Evolutionary conservation across 1,140 invertebrate genomes (phyloP).

Genomic region (Hyposmocoma kahamanoa): DNA sequence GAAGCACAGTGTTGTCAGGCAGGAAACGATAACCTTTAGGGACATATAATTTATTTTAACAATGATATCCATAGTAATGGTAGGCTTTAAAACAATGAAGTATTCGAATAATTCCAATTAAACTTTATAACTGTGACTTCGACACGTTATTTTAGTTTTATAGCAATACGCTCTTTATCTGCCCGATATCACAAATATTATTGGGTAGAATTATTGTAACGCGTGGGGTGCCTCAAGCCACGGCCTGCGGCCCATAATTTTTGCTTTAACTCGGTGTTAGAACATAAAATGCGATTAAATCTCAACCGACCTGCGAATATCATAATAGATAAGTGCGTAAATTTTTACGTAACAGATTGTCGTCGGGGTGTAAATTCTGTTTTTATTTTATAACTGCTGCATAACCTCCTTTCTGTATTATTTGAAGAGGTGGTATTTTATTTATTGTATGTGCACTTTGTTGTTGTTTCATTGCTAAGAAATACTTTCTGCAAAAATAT

Average conservation of each 20-base stretch:
- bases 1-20: slow-evolving; percentile 15
- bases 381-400: slow-evolving; percentile 34
- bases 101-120: no score
- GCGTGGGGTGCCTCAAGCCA: slow-evolving; percentile 58
- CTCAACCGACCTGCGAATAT: slow-evolving; percentile 57
- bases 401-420: slow-evolving; percentile 12
- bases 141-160: no score
- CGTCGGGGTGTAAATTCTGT: slow-evolving; percentile 34
- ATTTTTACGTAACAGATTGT: slow-evolving; percentile 60
- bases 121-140: no score
- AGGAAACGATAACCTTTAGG: slow-evolving; percentile 16
- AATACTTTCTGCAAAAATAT: no score
- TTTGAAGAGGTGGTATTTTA: slow-evolving; percentile 11
- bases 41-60: slow-evolving; percentile 16
- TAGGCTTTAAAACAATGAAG: slow-evolving; percentile 46
- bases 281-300: slow-evolving; percentile 69
- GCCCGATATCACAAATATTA: slow-evolving; percentile 59
- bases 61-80: slow-evolving; percentile 20
- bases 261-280: slow-evolving; percentile 67
- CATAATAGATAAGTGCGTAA: slow-evolving; percentile 40
- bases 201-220: slow-evolving; percentile 49
- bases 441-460: no score
- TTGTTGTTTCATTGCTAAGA: no score
- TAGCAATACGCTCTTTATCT: slow-evolving; percentile 49
- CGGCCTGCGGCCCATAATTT: slow-evolving; percentile 60